Conservation (phyloP, 2,888 invertebrate genomes). For the Odontocolon sp. region DNA sequence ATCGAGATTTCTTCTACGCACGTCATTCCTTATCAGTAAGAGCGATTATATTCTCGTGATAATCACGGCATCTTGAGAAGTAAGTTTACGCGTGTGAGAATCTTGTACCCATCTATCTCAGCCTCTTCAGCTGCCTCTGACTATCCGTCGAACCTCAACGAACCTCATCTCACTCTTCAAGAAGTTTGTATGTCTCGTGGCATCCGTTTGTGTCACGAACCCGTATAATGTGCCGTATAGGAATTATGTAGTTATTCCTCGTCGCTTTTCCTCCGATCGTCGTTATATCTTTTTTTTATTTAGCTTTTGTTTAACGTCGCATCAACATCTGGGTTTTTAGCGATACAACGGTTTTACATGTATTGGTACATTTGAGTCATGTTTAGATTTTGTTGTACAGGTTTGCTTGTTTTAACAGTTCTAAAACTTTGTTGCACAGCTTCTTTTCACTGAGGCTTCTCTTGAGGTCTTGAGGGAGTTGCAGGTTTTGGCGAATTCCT, state of each 20-base stretch:
- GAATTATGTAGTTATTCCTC: no score
- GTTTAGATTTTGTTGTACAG: neutral
- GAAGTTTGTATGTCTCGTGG: slow-evolving; percentile 34
- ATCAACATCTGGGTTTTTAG: neutral
- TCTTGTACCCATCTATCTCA: slow-evolving; percentile 34
- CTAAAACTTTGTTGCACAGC: neutral
- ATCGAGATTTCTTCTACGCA: neutral
- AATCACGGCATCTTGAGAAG: slow-evolving; percentile 9
- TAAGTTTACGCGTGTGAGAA: slow-evolving; percentile 46
- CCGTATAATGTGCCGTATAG: slow-evolving; percentile 7
- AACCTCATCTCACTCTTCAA: slow-evolving; percentile 36
- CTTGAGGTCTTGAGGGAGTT: neutral
- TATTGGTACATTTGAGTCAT: neutral
- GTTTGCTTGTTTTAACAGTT: neutral
- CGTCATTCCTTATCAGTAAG: slow-evolving; percentile 42
- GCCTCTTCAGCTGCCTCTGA: slow-evolving; percentile 28
- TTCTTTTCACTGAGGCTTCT: neutral
- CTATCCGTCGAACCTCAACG: neutral
- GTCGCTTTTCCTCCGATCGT: no score
- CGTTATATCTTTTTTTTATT: neutral
- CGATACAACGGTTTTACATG: neutral
- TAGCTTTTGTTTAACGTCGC: neutral
- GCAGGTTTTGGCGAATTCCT: neutral
- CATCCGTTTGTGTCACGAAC: slow-evolving; percentile 25
- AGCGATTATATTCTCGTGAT: slow-evolving; percentile 28